Evolutionary conservation across 2,113 vertebrate species (phyloP).

Genomic region (Cavia porcellus): DNA sequence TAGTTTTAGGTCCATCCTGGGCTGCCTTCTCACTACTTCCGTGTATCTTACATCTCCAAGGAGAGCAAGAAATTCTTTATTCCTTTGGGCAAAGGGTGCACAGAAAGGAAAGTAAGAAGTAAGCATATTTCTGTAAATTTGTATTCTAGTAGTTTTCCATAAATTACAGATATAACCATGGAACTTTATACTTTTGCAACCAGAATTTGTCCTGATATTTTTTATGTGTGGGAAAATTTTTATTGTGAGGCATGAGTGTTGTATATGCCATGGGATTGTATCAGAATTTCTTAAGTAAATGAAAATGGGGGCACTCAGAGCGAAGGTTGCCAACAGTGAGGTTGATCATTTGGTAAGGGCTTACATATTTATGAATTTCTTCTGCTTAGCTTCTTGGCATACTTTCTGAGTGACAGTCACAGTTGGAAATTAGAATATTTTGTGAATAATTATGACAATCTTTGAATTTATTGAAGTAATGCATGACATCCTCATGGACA

Average conservation of each 20-base stretch:
- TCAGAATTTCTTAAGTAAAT: background rate
- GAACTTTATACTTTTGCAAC: background rate
- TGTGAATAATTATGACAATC: conserved; percentile 50
- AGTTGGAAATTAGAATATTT: background rate
- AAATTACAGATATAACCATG: background rate
- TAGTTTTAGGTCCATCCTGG: fast-evolving
- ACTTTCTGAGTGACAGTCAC: conserved; percentile 37
- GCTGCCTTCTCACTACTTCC: background rate
- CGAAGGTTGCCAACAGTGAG: background rate
- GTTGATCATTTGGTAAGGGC: background rate
- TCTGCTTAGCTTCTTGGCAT: conserved; percentile 5
- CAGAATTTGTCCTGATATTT: background rate
- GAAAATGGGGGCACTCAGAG: background rate
- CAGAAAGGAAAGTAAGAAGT: background rate
- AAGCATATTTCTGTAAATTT: background rate
- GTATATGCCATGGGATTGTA: background rate
- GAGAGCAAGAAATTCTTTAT: background rate
- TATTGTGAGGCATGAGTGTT: background rate
- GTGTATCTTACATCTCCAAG: background rate
- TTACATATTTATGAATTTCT: background rate
- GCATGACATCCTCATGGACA: background rate
- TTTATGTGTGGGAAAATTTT: background rate
- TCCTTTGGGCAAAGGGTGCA: background rate
- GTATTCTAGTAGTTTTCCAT: background rate
- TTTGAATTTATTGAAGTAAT: conserved; percentile 41